Conservation (phyloP, 2,113 vertebrate species). For the Ciconia maguari region DNA sequence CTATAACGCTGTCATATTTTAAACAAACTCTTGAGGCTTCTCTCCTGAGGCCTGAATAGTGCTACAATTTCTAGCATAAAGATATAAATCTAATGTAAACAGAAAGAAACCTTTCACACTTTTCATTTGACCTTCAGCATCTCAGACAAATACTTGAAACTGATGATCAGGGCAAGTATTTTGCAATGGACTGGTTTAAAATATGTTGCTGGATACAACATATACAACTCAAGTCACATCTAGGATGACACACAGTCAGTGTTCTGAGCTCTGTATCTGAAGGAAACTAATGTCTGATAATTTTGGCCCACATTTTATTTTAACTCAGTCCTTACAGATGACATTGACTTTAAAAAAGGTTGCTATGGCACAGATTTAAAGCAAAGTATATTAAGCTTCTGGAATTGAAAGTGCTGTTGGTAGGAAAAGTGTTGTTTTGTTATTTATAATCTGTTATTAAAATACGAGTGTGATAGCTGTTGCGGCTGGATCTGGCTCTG, state of each 20-base stretch:
- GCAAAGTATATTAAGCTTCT: background rate
- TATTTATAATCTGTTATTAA: background rate
- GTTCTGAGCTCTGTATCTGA: background rate
- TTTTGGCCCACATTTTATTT: constrained; percentile 37
- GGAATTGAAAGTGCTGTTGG: background rate
- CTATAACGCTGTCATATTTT: constrained; percentile 28
- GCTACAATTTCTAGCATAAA: background rate
- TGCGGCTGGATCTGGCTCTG: background rate
- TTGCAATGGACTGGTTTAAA: background rate
- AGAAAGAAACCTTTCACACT: background rate
- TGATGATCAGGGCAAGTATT: background rate
- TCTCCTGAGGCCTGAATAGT: background rate
- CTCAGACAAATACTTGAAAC: background rate
- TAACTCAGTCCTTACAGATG: constrained; percentile 18
- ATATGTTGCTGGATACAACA: background rate
- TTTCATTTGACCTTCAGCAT: constrained; percentile 50
- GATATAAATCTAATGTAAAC: background rate
- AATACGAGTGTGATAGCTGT: background rate
- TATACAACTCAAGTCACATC: background rate
- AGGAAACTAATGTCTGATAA: background rate
- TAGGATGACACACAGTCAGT: background rate
- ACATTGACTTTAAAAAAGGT: constrained; percentile 46
- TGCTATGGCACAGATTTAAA: constrained; percentile 25
- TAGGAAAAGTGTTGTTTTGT: background rate
- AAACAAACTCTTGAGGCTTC: constrained; percentile 39